These are phyloP conservation scores for Neotoxoptera formosana DNA, from an alignment of 1,140 invertebrate genomes.

Conservation along the genomic window DNA sequence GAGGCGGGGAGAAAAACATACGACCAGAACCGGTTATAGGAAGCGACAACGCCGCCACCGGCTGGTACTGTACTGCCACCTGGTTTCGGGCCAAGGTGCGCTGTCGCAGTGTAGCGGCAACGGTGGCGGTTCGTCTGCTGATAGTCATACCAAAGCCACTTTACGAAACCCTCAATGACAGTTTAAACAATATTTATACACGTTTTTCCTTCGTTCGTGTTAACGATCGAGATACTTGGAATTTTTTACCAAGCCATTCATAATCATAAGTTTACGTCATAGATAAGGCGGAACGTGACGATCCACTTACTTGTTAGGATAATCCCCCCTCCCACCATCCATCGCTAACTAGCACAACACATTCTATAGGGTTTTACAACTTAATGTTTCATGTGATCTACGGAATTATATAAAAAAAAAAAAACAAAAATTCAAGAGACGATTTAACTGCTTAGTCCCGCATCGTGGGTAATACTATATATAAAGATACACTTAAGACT, in stretches of 20 bases:
- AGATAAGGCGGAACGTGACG: conserved; percentile 47
- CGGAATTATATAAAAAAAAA: neutral
- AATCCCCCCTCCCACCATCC: neutral
- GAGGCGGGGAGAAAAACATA: neutral
- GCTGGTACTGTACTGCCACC: neutral
- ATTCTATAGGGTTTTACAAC: conserved; percentile 17
- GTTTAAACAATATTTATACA: neutral
- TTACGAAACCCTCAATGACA: conserved; percentile 46
- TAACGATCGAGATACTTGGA: conserved; percentile 39
- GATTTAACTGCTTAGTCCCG: neutral
- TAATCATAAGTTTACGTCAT: conserved; percentile 51
- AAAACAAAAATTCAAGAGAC: neutral
- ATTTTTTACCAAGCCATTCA: conserved; percentile 49
- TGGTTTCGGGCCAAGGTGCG: conserved; percentile 50
- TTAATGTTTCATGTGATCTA: neutral
- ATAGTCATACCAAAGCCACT: neutral
- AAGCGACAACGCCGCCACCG: neutral
- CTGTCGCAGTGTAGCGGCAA: neutral
- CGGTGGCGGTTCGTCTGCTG: neutral
- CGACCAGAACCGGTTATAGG: conserved; percentile 49
- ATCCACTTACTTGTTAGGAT: conserved; percentile 36
- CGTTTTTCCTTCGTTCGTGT: neutral
- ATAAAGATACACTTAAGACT: too few species aligned
- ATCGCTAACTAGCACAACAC: neutral
- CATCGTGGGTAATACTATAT: neutral